These are phyloP conservation scores for Dreissena polymorpha DNA, from an alignment of 1,140 invertebrate species.

Conservation along the genomic window DNA sequence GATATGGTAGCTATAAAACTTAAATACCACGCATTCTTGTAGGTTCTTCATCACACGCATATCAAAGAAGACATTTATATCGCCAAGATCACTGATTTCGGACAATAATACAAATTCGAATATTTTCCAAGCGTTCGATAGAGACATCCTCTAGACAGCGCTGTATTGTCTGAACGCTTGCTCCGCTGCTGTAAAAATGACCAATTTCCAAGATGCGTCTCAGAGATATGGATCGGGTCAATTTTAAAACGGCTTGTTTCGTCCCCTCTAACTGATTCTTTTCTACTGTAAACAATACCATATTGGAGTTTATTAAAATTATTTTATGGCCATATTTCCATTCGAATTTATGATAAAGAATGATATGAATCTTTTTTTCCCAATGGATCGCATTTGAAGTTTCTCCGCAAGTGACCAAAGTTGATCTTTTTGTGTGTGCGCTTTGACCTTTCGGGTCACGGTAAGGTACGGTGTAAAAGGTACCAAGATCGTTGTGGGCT, in stretches of 20 bases:
- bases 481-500: not conserved
- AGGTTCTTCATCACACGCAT: slow-evolving; percentile 45
- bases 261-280: slow-evolving; percentile 17
- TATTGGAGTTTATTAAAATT: slow-evolving; percentile 47
- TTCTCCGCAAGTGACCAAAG: slow-evolving; percentile 31
- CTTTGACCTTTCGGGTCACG: slow-evolving; percentile 15
- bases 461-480: slow-evolving; percentile 1
- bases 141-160: slow-evolving; percentile 38
- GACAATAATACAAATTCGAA: slow-evolving; percentile 27
- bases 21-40: slow-evolving; percentile 42
- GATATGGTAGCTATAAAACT: slow-evolving; percentile 28
- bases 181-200: slow-evolving; percentile 45
- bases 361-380: slow-evolving; percentile 27
- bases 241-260: slow-evolving; percentile 9
- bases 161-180: slow-evolving; percentile 47
- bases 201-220: slow-evolving; percentile 46
- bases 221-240: slow-evolving; percentile 26
- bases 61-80: slow-evolving; percentile 47
- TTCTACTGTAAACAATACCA: slow-evolving; percentile 7
- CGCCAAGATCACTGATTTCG: slow-evolving; percentile 14
- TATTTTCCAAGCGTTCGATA: slow-evolving; percentile 35
- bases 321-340: slow-evolving; percentile 50
- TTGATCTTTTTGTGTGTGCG: slow-evolving; percentile 32
- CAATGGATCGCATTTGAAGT: slow-evolving; percentile 23
- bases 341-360: slow-evolving; percentile 45